These are phyloP conservation scores for Melinopterus prodromus DNA, from an alignment of 2,888 invertebrate species.

Conservation along the genomic window DNA sequence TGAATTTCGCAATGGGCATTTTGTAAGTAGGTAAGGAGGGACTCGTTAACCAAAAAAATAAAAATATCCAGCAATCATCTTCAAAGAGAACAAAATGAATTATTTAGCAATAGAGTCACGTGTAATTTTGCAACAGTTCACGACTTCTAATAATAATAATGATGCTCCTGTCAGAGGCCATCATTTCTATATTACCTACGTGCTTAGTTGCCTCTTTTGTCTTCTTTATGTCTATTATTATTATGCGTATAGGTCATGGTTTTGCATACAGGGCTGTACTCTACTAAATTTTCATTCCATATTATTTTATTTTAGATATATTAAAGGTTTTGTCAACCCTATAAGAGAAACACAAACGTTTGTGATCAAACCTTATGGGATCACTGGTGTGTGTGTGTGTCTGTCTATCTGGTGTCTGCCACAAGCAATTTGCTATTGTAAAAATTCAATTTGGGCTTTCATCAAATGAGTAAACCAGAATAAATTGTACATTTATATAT, in stretches of 20 bases:
- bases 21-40: not conserved
- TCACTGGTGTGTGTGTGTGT: no score
- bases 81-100: not conserved
- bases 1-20: not conserved
- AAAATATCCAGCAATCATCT: not conserved
- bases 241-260: not conserved
- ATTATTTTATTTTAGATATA: no score
- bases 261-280: not conserved
- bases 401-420: no score
- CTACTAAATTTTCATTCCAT: no score
- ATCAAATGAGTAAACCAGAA: no score
- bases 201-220: not conserved
- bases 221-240: not conserved
- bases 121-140: not conserved
- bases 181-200: not conserved
- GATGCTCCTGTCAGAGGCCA: not conserved
- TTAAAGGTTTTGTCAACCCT: no score
- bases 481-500: no score
- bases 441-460: no score
- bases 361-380: no score
- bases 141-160: not conserved
- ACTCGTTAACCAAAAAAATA: not conserved
- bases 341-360: no score
- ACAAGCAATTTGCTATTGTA: no score
- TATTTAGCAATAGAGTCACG: not conserved